Evolutionary conservation across 2,797 vertebrate species (phyloP), one percentile per base, ranked within the genome.

Genomic region (Sebastiscus albofasciatus): DNA sequence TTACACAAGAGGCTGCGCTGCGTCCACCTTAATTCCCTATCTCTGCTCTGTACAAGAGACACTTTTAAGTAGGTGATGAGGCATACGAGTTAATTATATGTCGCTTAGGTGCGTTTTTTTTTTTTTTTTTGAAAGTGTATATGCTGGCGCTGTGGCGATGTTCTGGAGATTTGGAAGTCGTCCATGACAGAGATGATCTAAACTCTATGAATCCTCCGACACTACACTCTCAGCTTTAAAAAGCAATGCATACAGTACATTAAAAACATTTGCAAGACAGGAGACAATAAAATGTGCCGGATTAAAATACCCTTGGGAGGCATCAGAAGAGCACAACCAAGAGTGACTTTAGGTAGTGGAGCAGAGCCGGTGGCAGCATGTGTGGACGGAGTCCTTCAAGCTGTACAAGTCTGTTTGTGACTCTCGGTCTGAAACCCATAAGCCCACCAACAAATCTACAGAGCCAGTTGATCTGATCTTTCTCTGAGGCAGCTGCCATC

Each of bases 1-100:
- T 96, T 94, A 91, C 84, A 86, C 82, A 79, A 80, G 91, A 89
- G 89, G 88, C 86, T 75, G 81, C 46, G 27, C 88, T 78, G 67
- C 79, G 60, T 85, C 87, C 83, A 86, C 92, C 90, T 95, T 94
- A 87, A 94, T 93, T 93, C 90, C 90, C 83, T 86, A 83, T 87
- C 83, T 87, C 39, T 59, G 73, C 84, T 89, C 85, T 75, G 77
- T 82, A 64, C 78, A 84, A 72, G 88, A 87, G 91, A 77, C 81
- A 86, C 87, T 87, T 91, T 88, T 84, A 90, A 94, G 95, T 92
- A 90, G 94, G 90, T 94, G 91, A 94, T 94, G 94, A 95, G 89
- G 86, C 90, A 77, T 85, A 76, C 33, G 84, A 95, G 91, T 96
- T 95, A 92, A 96, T 96, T 95, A 96, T 95, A 91, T 90, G 87